Evolutionary conservation across 2,888 invertebrate species (phyloP).

Genomic region (Nephrotoma guestfalica): DNA sequence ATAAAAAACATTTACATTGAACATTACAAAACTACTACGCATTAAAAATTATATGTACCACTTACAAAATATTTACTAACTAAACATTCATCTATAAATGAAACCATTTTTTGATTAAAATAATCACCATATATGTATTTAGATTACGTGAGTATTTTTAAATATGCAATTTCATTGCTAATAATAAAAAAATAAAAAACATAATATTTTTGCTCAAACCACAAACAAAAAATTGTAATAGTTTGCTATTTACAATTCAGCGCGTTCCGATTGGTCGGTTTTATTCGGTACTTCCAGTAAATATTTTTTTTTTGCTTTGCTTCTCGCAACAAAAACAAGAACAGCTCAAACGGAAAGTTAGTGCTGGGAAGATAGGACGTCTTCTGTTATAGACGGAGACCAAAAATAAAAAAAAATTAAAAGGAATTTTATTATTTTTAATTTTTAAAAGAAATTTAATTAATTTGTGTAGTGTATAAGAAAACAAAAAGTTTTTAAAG

Average conservation of each 20-base stretch:
- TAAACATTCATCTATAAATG: too few species aligned
- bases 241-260: not conserved
- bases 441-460: not conserved
- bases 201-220: not conserved
- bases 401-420: not conserved
- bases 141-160: not conserved
- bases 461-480: not conserved
- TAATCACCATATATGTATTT: not conserved
- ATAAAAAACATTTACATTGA: too few species aligned
- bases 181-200: not conserved
- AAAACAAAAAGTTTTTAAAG: constrained; percentile 1
- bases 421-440: not conserved
- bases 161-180: not conserved
- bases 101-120: not conserved
- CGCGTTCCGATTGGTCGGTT: not conserved
- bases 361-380: not conserved
- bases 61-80: not conserved
- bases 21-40: not conserved
- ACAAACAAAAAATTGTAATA: not conserved
- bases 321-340: not conserved
- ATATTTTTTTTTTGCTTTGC: not conserved
- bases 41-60: not conserved
- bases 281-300: not conserved
- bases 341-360: constrained; percentile 1
- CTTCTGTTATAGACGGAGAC: not conserved